phyloP scores from a whole-genome alignment of 2,888 invertebrate genomes.

The Pherbina coryleti region DNA sequence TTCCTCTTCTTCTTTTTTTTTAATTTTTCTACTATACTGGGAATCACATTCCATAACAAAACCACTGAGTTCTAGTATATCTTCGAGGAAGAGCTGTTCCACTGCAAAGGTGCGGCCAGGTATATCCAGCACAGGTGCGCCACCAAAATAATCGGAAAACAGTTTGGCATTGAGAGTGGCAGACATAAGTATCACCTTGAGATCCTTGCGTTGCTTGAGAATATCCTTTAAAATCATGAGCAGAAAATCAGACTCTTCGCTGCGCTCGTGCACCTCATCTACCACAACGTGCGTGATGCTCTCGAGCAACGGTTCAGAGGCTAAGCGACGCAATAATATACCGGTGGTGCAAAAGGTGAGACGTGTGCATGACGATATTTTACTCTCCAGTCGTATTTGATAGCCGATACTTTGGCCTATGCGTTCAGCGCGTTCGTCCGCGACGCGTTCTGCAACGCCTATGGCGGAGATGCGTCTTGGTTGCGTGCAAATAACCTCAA shows the following conservation, averaged over 20 bases:
- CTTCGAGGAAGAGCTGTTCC: slow-evolving; percentile 84
- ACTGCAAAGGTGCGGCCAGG: slow-evolving; percentile 90
- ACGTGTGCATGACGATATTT: slow-evolving; percentile 82
- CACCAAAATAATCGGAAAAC: slow-evolving; percentile 85
- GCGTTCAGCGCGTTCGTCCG: slow-evolving; percentile 86
- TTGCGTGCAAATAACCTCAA: slow-evolving; percentile 92
- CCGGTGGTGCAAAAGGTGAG: slow-evolving; percentile 95
- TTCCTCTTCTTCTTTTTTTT: slow-evolving; percentile 73
- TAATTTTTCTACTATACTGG: slow-evolving; percentile 73
- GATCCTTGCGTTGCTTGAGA: slow-evolving; percentile 77
- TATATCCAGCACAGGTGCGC: slow-evolving; percentile 83
- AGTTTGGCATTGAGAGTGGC: slow-evolving; percentile 89
- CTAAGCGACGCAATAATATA: slow-evolving; percentile 85
- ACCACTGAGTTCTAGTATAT: slow-evolving; percentile 77
- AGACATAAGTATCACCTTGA: slow-evolving; percentile 92
- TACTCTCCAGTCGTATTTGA: slow-evolving; percentile 84
- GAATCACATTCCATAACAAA: slow-evolving; percentile 76
- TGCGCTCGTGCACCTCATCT: slow-evolving; percentile 94
- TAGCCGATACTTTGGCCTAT: slow-evolving; percentile 72
- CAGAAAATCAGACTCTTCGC: slow-evolving; percentile 91
- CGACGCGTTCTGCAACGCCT: slow-evolving; percentile 91
- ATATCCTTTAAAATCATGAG: slow-evolving; percentile 85
- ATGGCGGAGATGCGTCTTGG: slow-evolving; percentile 92
- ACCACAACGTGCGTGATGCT: slow-evolving; percentile 87
- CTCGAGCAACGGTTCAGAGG: slow-evolving; percentile 81